A percentile compares a stretch with the other conserved stretches of the same genome.
These are phyloP conservation scores for Pelosia muscerda DNA, from an alignment of 2,888 invertebrate genomes.

Conservation along the genomic window DNA sequence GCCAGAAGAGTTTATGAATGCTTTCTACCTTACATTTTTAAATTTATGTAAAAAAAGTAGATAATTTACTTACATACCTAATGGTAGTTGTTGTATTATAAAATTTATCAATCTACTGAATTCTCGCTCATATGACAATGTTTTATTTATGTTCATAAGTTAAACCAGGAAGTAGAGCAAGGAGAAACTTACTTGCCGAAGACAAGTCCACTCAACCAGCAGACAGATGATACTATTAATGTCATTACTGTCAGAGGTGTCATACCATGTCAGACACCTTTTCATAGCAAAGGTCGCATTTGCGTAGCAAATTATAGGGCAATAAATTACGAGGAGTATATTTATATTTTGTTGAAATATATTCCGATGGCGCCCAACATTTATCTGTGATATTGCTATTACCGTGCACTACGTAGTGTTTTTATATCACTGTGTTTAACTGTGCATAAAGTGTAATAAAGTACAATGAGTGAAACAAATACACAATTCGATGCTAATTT, in stretches of 20 bases:
- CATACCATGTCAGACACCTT: too few species aligned
- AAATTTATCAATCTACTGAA: too few species aligned
- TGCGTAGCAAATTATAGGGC: neutral
- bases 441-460: constrained; percentile 27
- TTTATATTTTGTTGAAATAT: neutral
- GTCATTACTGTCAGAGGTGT: too few species aligned
- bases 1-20: neutral
- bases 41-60: too few species aligned
- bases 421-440: constrained; percentile 43
- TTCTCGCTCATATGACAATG: too few species aligned
- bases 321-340: neutral
- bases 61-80: too few species aligned
- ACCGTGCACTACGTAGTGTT: constrained; percentile 38
- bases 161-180: too few species aligned
- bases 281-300: neutral
- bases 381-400: constrained; percentile 53
- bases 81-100: too few species aligned
- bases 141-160: too few species aligned
- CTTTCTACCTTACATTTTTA: too few species aligned
- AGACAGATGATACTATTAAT: neutral
- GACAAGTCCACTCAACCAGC: too few species aligned
- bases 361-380: constrained; percentile 46
- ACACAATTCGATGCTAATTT: constrained; percentile 54
- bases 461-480: constrained; percentile 73
- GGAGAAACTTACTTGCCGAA: too few species aligned